These are phyloP conservation scores for Ailuropoda melanoleuca DNA, from an alignment of 2,113 vertebrate species.

Conservation along the genomic window DNA sequence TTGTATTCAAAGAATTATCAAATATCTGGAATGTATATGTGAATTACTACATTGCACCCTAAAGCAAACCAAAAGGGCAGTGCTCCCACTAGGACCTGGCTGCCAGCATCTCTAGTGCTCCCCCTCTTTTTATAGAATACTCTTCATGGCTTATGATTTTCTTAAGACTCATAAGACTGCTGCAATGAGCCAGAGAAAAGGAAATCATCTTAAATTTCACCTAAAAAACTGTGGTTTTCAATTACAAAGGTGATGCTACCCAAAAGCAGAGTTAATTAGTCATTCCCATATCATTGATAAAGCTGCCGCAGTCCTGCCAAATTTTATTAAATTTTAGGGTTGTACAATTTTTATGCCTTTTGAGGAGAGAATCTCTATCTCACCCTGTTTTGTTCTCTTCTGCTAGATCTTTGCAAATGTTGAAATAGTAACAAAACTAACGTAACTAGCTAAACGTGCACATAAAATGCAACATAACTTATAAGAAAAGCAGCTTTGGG, in stretches of 20 bases:
- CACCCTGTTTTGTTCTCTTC: background rate
- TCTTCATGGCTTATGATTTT: background rate
- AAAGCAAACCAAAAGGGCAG: background rate
- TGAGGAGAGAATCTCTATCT: background rate
- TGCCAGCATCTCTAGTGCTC: background rate
- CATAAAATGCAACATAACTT: background rate
- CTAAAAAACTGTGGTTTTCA: background rate
- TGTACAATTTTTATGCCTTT: background rate
- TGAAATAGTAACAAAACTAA: conserved; percentile 4
- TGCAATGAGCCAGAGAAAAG: background rate
- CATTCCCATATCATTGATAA: background rate
- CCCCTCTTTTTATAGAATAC: background rate
- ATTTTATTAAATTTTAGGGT: conserved; percentile 4
- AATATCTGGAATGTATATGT: background rate
- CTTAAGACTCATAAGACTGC: background rate
- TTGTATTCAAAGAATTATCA: background rate
- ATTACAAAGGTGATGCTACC: background rate
- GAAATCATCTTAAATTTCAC: background rate
- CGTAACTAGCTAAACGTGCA: background rate
- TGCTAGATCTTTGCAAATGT: background rate
- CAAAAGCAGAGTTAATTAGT: background rate
- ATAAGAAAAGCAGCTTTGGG: background rate
- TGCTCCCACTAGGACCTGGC: background rate
- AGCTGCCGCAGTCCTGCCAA: background rate
- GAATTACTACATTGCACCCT: background rate